Evolutionary conservation across 2,113 vertebrate species (phyloP).

Genomic region (Forbesichthys papilliferus): DNA sequence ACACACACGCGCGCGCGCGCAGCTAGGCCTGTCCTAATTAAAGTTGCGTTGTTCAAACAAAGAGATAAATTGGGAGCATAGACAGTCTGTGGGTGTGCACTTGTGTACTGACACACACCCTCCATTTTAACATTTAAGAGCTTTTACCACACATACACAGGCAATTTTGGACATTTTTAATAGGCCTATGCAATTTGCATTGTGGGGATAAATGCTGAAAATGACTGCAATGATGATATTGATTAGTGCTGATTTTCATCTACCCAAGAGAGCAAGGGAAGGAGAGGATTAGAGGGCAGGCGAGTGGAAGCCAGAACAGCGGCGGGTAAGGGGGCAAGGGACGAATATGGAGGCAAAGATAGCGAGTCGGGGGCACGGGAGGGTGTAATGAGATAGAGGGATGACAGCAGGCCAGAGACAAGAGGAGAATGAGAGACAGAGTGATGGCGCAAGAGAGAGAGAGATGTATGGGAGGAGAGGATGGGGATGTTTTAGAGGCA

Average conservation of each 20-base stretch:
- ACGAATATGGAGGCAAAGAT: not conserved
- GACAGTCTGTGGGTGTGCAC: slow-evolving; percentile 52
- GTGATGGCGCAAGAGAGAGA: not conserved
- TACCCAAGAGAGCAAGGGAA: slow-evolving; percentile 21
- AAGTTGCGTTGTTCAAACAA: slow-evolving; percentile 68
- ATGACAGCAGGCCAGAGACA: not conserved
- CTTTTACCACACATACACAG: slow-evolving; percentile 17
- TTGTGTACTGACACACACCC: slow-evolving; percentile 38
- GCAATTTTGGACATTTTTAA: slow-evolving; percentile 12
- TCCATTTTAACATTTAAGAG: slow-evolving; percentile 37
- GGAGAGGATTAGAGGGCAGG: not conserved
- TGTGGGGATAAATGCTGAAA: slow-evolving; percentile 31
- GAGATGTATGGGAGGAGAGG: not conserved
- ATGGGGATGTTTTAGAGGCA: not conserved
- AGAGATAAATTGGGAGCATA: slow-evolving; percentile 64
- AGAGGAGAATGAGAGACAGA: not conserved
- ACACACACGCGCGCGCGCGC: slow-evolving; percentile 18
- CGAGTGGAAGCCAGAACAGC: not conserved
- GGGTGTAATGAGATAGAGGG: not conserved
- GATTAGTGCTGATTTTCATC: slow-evolving; percentile 39
- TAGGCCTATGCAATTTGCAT: slow-evolving; percentile 18
- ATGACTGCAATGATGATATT: slow-evolving; percentile 42
- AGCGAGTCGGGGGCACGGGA: not conserved
- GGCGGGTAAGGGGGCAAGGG: not conserved
- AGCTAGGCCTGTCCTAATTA: slow-evolving; percentile 68